A percentile compares a stretch with the other conserved stretches of the same genome.
These are phyloP conservation scores for Rhinatrema bivittatum DNA, from an alignment of 2,797 vertebrate genomes.

Conservation along the genomic window DNA sequence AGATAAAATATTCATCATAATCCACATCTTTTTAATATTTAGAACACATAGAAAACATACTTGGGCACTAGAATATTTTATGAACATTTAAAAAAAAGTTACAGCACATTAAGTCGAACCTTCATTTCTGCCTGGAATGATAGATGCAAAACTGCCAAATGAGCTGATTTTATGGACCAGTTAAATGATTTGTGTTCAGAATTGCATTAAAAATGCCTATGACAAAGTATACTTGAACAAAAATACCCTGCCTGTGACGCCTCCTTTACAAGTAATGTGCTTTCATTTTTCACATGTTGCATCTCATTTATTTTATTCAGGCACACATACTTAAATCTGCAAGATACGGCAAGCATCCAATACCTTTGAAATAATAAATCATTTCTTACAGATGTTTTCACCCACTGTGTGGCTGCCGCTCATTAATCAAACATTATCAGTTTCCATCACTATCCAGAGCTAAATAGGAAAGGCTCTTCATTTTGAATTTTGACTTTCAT, in stretches of 20 bases:
- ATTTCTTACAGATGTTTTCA: slow-evolving; percentile 67
- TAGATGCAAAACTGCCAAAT: slow-evolving; percentile 59
- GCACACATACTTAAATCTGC: slow-evolving; percentile 62
- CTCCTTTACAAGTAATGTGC: slow-evolving; percentile 67
- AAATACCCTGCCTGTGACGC: slow-evolving; percentile 60
- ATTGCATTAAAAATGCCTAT: slow-evolving; percentile 55
- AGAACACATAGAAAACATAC: slow-evolving; percentile 7
- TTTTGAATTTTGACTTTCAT: slow-evolving; percentile 60
- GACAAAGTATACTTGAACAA: slow-evolving; percentile 70
- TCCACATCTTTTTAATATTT: slow-evolving; percentile 10
- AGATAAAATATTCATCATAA: slow-evolving; percentile 17
- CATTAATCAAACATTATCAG: slow-evolving; percentile 84
- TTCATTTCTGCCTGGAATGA: slow-evolving; percentile 58
- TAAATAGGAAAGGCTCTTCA: slow-evolving; percentile 49
- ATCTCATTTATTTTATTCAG: slow-evolving; percentile 75
- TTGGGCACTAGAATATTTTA: slow-evolving; percentile 14
- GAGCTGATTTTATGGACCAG: slow-evolving; percentile 63
- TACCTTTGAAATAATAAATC: slow-evolving; percentile 80
- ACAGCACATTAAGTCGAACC: slow-evolving; percentile 63
- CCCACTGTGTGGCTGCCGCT: slow-evolving; percentile 54
- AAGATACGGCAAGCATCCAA: slow-evolving; percentile 59
- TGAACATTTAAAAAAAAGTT: slow-evolving; percentile 48
- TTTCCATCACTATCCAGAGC: slow-evolving; percentile 53
- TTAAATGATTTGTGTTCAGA: slow-evolving; percentile 68
- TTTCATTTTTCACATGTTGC: slow-evolving; percentile 78